Conservation (phyloP, 2,113 vertebrate species). For the Pteruthius melanotis region DNA sequence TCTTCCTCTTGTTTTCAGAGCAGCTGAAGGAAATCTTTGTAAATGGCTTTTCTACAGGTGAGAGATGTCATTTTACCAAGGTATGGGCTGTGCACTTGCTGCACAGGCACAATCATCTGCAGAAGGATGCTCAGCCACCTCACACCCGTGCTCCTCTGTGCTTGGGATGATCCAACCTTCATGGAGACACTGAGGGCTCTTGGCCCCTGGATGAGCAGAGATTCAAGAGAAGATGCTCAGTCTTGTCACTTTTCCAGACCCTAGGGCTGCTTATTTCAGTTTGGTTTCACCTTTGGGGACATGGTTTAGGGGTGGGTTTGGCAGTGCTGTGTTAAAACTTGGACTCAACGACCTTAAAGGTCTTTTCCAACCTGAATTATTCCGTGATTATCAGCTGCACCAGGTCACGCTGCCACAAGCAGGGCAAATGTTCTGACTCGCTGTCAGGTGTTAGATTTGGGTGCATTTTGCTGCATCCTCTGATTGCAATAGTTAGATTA, state of each 20-base stretch:
- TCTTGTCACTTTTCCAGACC: not conserved
- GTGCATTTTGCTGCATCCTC: not conserved
- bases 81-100: not conserved
- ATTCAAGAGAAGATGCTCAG: not conserved
- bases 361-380: not conserved
- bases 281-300: not conserved
- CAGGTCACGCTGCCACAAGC: accelerated
- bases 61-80: not conserved
- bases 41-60: not conserved
- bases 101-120: not conserved
- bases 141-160: accelerated
- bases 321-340: not conserved
- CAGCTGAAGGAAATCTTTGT: not conserved
- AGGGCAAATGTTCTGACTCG: accelerated
- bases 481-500: not conserved
- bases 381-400: not conserved
- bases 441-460: not conserved
- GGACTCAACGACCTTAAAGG: not conserved
- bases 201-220: accelerated
- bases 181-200: not conserved
- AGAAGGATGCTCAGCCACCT: not conserved
- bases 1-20: not conserved
- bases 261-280: not conserved
- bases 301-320: not conserved
- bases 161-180: not conserved